These are phyloP conservation scores for Brachionus calyciflorus DNA, from an alignment of 1,140 invertebrate species.

Conservation along the genomic window DNA sequence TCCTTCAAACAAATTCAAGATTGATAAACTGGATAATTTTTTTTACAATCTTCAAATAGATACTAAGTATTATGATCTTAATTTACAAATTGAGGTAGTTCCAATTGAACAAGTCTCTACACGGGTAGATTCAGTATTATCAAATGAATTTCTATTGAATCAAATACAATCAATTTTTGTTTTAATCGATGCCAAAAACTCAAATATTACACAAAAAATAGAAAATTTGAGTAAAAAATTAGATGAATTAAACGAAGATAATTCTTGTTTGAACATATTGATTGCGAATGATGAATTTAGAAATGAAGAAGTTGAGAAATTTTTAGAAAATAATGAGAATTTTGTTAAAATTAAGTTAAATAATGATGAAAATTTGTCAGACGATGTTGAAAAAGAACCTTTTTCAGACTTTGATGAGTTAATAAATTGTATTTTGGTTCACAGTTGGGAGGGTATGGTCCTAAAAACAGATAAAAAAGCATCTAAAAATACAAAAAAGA, in stretches of 20 bases:
- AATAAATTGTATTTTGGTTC: constrained; percentile 21
- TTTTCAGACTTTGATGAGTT: constrained; percentile 19
- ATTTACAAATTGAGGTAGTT: not conserved
- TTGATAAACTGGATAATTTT: not conserved
- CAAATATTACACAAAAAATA: not conserved
- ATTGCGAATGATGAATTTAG: not conserved
- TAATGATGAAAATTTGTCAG: not conserved
- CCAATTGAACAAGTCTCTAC: not conserved
- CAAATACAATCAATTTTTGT: constrained; percentile 25
- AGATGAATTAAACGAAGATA: not conserved
- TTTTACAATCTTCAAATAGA: not conserved
- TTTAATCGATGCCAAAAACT: not conserved
- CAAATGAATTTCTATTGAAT: not conserved
- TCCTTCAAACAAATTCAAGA: not conserved
- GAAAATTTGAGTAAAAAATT: not conserved
- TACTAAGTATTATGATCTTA: constrained; percentile 39
- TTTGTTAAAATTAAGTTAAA: not conserved
- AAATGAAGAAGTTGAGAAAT: not conserved
- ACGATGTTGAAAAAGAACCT: not conserved
- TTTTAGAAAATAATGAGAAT: not conserved
- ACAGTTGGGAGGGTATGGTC: constrained; percentile 29
- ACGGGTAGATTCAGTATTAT: not conserved
- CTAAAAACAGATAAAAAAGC: constrained; percentile 39
- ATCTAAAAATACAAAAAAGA: not conserved
- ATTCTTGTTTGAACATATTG: constrained; percentile 2